Evolutionary conservation across 2,797 vertebrate genomes (phyloP).

Genomic region (Danio aesculapii): DNA sequence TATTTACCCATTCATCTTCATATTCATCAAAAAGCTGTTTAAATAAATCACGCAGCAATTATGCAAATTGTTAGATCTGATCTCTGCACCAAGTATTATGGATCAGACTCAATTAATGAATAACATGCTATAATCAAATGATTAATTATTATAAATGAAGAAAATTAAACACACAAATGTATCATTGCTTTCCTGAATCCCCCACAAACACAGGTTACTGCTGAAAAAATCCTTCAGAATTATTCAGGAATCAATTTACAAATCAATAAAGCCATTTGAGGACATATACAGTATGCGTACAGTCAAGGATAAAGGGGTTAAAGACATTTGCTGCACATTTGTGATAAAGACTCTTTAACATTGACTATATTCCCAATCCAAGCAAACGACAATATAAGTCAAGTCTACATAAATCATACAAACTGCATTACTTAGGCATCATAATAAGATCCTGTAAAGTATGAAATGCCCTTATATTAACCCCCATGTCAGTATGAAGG

Average conservation of each 20-base stretch:
- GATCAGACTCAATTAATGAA: too few relatives aligned
- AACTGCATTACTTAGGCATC: not conserved
- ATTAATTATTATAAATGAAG: too few relatives aligned
- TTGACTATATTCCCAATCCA: constrained; percentile 1
- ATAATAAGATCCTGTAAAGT: not conserved
- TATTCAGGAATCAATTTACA: constrained; percentile 7
- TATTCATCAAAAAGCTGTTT: not conserved
- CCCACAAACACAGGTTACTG: too few relatives aligned
- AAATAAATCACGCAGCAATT: not conserved
- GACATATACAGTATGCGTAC: constrained; percentile 11
- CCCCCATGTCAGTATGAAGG: not conserved
- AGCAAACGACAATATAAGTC: not conserved
- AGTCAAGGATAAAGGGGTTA: constrained; percentile 20
- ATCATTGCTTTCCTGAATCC: too few relatives aligned
- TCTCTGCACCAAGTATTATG: too few relatives aligned
- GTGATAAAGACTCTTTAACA: not conserved
- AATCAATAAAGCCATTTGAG: constrained; percentile 17
- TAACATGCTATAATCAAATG: too few relatives aligned
- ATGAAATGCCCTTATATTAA: not conserved
- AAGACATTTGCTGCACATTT: constrained; percentile 2
- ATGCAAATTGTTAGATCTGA: too few relatives aligned
- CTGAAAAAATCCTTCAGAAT: not conserved
- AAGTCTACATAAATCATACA: not conserved
- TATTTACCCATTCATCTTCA: too few relatives aligned
- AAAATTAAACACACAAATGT: too few relatives aligned